Evolutionary conservation across 2,888 invertebrate genomes (phyloP), one percentile per base, ranked within the genome.

Genomic region (Keiferia lycopersicella): DNA sequence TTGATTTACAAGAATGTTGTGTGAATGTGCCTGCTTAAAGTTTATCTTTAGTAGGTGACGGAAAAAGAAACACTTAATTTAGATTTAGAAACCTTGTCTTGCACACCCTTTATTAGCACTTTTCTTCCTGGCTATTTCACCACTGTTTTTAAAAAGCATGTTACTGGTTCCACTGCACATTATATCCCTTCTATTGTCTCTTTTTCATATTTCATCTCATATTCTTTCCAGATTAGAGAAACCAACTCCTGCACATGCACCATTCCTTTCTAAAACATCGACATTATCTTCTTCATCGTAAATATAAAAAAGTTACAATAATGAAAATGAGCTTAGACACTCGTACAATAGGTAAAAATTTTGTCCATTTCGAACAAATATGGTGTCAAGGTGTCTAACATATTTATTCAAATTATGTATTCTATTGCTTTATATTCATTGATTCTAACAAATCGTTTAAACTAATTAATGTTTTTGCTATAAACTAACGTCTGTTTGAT

Each of bases 181-280:
- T 6, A 11, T 14, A 41, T 14, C 12, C 14, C 16, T 16, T 45
- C 16, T 45, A 16, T 45, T 16, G 16, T 0, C 16, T 45, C 6
- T 1, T 45, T 45, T 45, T 45, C 45, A 45, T 6, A n/a, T 45
- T 45, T 45, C 45, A n/a, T 16, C 4, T 16, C 16, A n/a, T 26
- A 10, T 34, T 38, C 22, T 45, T 60, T 60, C 20, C 60, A 60
- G 60, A 26, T 45, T 26, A n/a, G 26, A 26, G 30, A 60, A 60
- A 60, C 45, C 60, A 26, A 20, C 60, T 45, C 45, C 22, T 22
- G 45, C 22, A 39, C 45, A 22, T 26, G 11, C 22, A 39, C 60
- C 41, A 22, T 45, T 60, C 60, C 45, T 60, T n/a, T 26, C 41
- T 45, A 26, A 41, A 45, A 45, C 38, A 45, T 34, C 41, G 16